Evolutionary conservation across 2,797 vertebrate genomes (phyloP).

Genomic region (Cynopterus sphinx): DNA sequence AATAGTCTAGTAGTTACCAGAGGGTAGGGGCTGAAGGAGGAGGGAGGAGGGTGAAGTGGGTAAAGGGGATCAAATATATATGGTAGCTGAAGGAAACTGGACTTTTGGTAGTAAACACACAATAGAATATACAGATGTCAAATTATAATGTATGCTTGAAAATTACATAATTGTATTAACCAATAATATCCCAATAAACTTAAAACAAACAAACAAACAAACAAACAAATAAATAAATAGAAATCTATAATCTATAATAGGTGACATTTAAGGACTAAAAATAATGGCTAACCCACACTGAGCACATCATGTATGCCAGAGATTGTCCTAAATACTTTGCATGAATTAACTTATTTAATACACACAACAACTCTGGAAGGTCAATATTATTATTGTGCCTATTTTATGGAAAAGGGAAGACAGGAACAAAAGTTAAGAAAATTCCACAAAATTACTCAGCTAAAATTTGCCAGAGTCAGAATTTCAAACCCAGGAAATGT

Average conservation of each 20-base stretch:
- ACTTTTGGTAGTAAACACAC: no score
- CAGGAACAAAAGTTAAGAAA: neutral
- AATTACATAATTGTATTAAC: no score
- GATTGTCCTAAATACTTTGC: neutral
- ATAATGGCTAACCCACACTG: neutral
- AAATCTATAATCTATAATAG: neutral
- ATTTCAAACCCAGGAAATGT: neutral
- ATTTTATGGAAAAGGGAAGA: neutral
- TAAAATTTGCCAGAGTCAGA: neutral
- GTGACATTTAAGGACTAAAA: neutral
- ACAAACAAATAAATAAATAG: neutral
- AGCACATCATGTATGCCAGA: neutral
- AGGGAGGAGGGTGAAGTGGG: no score
- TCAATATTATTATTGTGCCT: neutral
- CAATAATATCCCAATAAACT: no score
- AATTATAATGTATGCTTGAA: no score
- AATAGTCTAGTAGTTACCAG: neutral
- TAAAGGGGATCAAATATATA: no score
- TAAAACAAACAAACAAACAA: no score
- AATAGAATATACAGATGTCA: no score
- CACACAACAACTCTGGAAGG: neutral
- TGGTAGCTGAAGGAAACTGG: no score
- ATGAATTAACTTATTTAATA: neutral
- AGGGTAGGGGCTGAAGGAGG: no score
- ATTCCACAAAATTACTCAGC: neutral